Evolutionary conservation across 23 tunicate species (phyloP).

Genomic region (Diplosoma virens): DNA sequence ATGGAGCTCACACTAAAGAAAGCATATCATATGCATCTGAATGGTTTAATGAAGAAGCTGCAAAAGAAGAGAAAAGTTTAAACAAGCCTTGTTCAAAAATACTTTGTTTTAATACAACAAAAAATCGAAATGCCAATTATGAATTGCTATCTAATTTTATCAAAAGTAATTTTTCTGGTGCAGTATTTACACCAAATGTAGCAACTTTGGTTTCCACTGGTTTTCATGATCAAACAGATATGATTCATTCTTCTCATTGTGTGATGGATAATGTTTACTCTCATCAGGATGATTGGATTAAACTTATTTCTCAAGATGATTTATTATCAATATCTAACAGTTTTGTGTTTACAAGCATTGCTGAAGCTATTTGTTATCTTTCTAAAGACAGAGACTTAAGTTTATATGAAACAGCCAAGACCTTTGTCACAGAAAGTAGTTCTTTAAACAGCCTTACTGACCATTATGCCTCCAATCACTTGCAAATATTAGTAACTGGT

Average conservation of each 20-base stretch:
- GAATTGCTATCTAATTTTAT: constrained; percentile 26
- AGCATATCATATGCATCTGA: constrained; percentile 63
- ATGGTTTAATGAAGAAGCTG: constrained; percentile 61
- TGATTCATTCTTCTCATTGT: constrained; percentile 21
- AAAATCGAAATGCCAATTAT: constrained; percentile 35
- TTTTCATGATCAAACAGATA: constrained; percentile 70
- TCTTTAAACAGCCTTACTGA: not conserved
- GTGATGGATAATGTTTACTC: constrained; percentile 11
- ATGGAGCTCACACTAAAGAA: constrained; percentile 80
- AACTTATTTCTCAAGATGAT: not conserved
- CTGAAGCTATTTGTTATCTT: constrained; percentile 60
- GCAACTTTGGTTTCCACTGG: constrained; percentile 38
- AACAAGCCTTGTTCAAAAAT: constrained; percentile 28
- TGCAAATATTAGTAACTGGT: constrained; percentile 77
- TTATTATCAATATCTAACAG: not conserved
- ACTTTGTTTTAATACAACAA: constrained; percentile 62
- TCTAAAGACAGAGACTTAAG: constrained; percentile 41
- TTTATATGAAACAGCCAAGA: not conserved
- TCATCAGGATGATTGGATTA: constrained; percentile 59
- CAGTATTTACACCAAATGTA: constrained; percentile 60
- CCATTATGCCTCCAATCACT: constrained; percentile 8
- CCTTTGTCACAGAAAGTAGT: not conserved
- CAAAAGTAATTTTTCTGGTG: constrained; percentile 38
- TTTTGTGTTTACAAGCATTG: constrained; percentile 49
- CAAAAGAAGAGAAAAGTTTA: constrained; percentile 30